Evolutionary conservation across 2,113 vertebrate genomes (phyloP), one percentile per base, ranked within the genome.

Genomic region (Phalacrocorax pelagicus): DNA sequence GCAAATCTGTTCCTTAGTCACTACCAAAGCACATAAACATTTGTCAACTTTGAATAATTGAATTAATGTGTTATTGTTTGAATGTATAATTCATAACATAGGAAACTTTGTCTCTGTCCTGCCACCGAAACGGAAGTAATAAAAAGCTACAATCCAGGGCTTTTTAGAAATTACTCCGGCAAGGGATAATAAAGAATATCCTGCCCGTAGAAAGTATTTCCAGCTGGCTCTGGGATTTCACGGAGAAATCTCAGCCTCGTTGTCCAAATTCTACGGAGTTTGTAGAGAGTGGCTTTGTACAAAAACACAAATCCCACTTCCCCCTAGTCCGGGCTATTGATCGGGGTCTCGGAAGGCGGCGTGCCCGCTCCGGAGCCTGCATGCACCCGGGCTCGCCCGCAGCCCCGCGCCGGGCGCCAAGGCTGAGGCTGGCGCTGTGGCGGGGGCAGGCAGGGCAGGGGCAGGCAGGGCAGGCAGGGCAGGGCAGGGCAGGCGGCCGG

Each of bases 31-130:
- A 97, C 93, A 97, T 97, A 98, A 98, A 97, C 98, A 98, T 98
- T 98, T 98, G 97, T 98, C 98, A 98, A 98, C 97, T 98, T 96
- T 97, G 98, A 98, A 98, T 98, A 98, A 98, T 98, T 98, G 98
- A 98, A 98, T 98, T 98, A 98, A 98, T 98, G 98, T 97, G 97
- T 98, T 98, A 98, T 98, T 98, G 98, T 98, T 98, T 98, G 97
- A 98, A 98, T 98, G 98, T 98, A 98, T 98, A 98, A 98, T 98
- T 98, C 98, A 98, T 97, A 98, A 97, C 84, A 95, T 97, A 96
- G 97, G 97, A 98, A 98, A 98, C 98, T 98, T 98, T 97, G 97
- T 97, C 97, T 98, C 94, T 97, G 96, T 97, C 96, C 97, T 98
- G 96, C 85, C 95, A 97, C 81, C 40, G 55, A 94, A 97, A 97